Conservation (phyloP, 2,113 vertebrate species). For the Myrmecophaga tridactyla region DNA sequence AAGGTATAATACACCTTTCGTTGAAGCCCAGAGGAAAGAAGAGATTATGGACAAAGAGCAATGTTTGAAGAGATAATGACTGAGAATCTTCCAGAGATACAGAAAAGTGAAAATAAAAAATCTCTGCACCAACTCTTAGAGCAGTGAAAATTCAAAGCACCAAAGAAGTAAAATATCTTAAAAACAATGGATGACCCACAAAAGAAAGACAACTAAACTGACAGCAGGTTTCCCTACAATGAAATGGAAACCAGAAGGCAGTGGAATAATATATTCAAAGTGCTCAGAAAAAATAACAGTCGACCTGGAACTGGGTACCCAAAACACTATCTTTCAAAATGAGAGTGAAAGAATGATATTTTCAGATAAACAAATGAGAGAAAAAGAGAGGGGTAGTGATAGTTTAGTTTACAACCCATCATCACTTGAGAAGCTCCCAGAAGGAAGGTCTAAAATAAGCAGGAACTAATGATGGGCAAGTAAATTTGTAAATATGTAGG, state of each 20-base stretch:
- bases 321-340: not conserved
- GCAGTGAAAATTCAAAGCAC: not conserved
- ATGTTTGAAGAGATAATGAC: not conserved
- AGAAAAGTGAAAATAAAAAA: not conserved
- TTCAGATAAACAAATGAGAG: not conserved
- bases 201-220: not conserved
- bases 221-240: not conserved
- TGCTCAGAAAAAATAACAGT: not conserved
- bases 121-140: not conserved
- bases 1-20: not conserved
- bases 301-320: not conserved
- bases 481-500: not conserved
- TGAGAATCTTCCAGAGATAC: not conserved
- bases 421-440: not conserved
- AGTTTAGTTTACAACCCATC: not conserved
- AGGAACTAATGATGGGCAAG: not conserved
- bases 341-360: not conserved
- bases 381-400: not conserved
- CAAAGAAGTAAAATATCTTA: not conserved
- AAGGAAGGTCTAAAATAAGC: not conserved
- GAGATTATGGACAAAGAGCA: not conserved
- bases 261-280: not conserved
- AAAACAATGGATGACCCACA: not conserved
- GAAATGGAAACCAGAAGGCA: not conserved
- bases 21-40: not conserved